Evolutionary conservation across 2,888 invertebrate genomes (phyloP), one percentile per base, ranked within the genome.

Genomic region (Caenorhabditis afra): DNA sequence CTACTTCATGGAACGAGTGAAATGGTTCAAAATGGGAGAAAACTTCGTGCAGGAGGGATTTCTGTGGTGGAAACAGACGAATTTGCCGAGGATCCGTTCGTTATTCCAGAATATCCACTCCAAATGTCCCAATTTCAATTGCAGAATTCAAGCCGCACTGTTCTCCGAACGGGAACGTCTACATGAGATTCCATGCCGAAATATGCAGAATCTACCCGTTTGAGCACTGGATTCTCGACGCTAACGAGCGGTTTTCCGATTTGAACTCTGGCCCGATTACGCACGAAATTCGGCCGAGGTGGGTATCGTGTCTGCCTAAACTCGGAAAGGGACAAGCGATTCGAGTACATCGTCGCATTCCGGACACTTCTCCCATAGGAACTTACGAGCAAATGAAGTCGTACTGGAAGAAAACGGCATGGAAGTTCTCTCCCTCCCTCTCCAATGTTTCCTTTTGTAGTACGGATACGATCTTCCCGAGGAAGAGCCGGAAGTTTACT

Each of bases 241-340:
- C 23, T 10, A 53, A 65, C 12, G 78, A 78, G 29, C 20, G 78
- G 50, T 77, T 77, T 16, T 7, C 50, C 10, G 64, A 70, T 16
- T 12, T 53, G 14, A 20, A 50, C 16, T 45, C 50, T 0, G 70
- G 65, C 0, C 64, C 70, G 7, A 58, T 65, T 3, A 52, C 71
- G 3, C 62, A 55, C 50, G 20, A 50, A 20, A 58, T 78, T 11
- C 52, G 61, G 3, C 58, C 55, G 12, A 18, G 71, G 61, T 71
- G 78, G 78, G 62, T 78, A 1, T 57, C 66, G 0, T 78, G 78
- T 71, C 41, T 78, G 8, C 78, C 78, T 12, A 78, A 78, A 37
- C 23, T 78, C 4, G 78, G 78, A 49, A 71, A 66, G 55, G 78
- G 78, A 20, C 18, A 49, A 44, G 50, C 67, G 3, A 55, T 55